Conservation (phyloP, 2,113 vertebrate genomes). For the Suncus etruscus region DNA sequence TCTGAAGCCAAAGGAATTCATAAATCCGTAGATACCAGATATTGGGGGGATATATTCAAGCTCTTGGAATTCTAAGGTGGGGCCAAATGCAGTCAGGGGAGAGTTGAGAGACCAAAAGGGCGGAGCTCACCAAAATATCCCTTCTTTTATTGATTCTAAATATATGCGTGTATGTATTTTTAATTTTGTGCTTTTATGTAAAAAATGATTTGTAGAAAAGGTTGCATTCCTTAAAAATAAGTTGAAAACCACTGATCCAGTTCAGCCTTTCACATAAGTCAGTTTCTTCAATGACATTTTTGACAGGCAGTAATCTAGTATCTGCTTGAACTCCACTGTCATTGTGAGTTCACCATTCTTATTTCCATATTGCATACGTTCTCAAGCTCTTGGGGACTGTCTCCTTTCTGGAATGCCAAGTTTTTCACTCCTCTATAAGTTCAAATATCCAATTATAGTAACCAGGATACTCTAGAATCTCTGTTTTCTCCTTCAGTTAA, state of each 20-base stretch:
- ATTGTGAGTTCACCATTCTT: background rate
- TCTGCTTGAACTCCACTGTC: background rate
- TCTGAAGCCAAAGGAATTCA: conserved; percentile 31
- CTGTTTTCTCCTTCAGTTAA: background rate
- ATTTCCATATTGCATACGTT: background rate
- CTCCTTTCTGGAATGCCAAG: background rate
- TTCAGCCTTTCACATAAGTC: conserved; percentile 1
- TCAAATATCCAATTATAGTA: background rate
- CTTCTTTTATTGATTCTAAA: background rate
- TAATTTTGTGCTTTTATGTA: conserved; percentile 12
- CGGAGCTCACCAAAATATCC: background rate
- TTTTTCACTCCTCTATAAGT: background rate
- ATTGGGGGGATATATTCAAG: background rate
- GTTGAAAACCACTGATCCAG: background rate
- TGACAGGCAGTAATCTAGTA: background rate
- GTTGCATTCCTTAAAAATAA: conserved; percentile 5
- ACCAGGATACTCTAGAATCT: background rate
- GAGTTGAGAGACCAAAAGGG: background rate
- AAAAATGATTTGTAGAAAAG: conserved; percentile 7
- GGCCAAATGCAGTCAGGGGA: background rate
- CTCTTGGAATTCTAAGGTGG: conserved; percentile 43
- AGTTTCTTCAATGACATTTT: background rate
- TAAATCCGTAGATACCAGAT: conserved; percentile 36
- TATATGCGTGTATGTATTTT: background rate
- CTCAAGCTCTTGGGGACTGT: background rate